Evolutionary conservation across 2,888 invertebrate genomes (phyloP).

Genomic region (Lasius platythorax): DNA sequence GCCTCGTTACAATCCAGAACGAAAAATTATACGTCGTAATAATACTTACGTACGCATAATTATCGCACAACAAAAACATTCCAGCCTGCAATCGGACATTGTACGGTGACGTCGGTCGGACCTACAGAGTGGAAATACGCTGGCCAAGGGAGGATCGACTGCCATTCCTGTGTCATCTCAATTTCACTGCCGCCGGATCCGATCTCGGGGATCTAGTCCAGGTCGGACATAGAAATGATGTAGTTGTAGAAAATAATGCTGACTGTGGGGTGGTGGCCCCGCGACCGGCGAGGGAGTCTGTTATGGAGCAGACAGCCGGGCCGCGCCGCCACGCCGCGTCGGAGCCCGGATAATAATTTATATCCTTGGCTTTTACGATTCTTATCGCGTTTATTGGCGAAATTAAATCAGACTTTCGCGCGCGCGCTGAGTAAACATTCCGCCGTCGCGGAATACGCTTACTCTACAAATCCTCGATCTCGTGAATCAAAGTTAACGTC

Average conservation of each 20-base stretch:
- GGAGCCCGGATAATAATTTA: slow-evolving; percentile 62
- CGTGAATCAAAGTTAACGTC: slow-evolving; percentile 8
- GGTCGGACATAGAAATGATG: slow-evolving; percentile 85
- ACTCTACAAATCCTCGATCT: slow-evolving; percentile 22
- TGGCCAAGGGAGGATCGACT: slow-evolving; percentile 91
- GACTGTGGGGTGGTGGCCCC: slow-evolving; percentile 40
- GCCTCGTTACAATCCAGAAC: not conserved
- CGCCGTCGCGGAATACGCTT: slow-evolving; percentile 43
- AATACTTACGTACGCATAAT: not conserved
- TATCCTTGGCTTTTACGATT: slow-evolving; percentile 50
- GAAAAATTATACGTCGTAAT: not conserved
- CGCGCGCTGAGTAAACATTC: slow-evolving; percentile 50
- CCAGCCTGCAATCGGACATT: slow-evolving; percentile 94
- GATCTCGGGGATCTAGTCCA: slow-evolving; percentile 93
- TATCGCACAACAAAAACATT: slow-evolving; percentile 74
- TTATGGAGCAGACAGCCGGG: slow-evolving; percentile 58
- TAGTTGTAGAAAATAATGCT: slow-evolving; percentile 65
- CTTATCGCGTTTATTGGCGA: slow-evolving; percentile 59
- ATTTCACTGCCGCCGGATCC: slow-evolving; percentile 93
- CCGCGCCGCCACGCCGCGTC: slow-evolving; percentile 21
- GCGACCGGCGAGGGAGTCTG: slow-evolving; percentile 30
- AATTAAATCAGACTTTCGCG: slow-evolving; percentile 43
- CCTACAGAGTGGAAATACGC: slow-evolving; percentile 92
- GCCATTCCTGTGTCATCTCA: slow-evolving; percentile 93
- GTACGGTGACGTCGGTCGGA: slow-evolving; percentile 93